Conservation (phyloP, 2,113 vertebrate genomes). For the Peromyscus leucopus region DNA sequence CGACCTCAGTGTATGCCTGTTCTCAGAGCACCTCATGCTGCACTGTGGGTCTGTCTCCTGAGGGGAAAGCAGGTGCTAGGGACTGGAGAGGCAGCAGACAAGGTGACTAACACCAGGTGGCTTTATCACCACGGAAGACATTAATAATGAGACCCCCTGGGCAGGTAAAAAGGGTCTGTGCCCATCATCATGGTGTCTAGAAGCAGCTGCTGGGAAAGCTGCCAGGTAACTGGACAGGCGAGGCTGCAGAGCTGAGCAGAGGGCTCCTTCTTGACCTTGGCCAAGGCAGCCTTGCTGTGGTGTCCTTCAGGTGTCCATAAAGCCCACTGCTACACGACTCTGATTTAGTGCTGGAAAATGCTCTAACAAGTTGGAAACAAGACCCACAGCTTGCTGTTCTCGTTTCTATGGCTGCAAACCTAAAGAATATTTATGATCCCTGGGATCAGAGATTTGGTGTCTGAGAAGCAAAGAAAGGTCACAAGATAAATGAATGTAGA, state of each 20-base stretch:
- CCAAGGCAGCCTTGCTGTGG: background rate
- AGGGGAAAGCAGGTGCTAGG: background rate
- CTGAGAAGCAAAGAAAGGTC: conserved; percentile 70
- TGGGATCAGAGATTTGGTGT: conserved; percentile 70
- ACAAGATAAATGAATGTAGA: conserved; percentile 50
- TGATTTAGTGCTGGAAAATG: conserved; percentile 53
- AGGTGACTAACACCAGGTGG: conserved; percentile 4
- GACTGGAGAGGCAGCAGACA: background rate
- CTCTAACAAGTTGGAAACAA: conserved; percentile 41
- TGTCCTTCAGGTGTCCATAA: conserved; percentile 49
- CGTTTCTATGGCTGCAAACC: conserved; percentile 55
- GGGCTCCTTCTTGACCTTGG: background rate
- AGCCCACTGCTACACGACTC: background rate
- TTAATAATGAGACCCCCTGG: background rate
- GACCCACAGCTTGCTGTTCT: conserved; percentile 60
- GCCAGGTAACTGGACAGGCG: background rate
- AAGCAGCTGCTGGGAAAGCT: conserved; percentile 26
- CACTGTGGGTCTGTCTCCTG: background rate
- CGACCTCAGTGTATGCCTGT: background rate
- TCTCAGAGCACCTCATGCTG: background rate
- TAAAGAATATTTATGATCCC: conserved; percentile 62
- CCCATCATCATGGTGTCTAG: background rate
- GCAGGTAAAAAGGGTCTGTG: background rate
- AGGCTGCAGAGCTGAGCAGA: background rate
- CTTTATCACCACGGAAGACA: conserved; percentile 43